phyloP scores from a whole-genome alignment of 2,113 vertebrate species.

The Athene noctua region DNA sequence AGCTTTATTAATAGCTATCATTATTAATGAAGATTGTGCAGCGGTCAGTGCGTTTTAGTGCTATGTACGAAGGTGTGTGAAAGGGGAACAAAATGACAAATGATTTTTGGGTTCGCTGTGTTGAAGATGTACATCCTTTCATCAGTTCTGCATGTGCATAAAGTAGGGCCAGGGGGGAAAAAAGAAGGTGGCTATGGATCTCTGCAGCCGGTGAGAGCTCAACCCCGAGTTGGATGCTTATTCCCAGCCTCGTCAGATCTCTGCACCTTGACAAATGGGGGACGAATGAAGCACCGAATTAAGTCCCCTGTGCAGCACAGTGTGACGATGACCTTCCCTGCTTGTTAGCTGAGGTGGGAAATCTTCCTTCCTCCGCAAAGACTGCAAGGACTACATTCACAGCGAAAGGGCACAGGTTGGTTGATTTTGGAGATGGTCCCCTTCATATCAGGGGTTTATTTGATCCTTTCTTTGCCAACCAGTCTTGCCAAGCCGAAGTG shows the following conservation, averaged over 20 bases:
- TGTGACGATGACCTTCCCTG: background rate
- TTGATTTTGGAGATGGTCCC: background rate
- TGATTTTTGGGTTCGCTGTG: background rate
- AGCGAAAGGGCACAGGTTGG: background rate
- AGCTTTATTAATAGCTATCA: background rate
- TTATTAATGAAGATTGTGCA: background rate
- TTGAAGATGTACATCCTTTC: background rate
- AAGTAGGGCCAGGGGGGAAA: background rate
- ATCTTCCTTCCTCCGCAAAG: background rate
- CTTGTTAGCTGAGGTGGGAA: background rate
- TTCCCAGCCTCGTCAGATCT: background rate
- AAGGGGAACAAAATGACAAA: background rate
- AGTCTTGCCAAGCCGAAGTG: background rate
- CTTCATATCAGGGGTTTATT: background rate
- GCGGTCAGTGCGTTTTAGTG: rapidly evolving
- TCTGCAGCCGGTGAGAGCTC: background rate
- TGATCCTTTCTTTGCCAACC: background rate
- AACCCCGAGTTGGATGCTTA: rapidly evolving
- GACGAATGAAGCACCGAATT: background rate
- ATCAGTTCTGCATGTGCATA: background rate
- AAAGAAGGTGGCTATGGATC: background rate
- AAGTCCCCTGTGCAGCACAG: background rate
- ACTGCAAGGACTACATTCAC: background rate
- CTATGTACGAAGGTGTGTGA: background rate
- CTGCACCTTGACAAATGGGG: background rate